Conservation (phyloP, 1,140 invertebrate genomes). For the Danaus plexippus region DNA sequence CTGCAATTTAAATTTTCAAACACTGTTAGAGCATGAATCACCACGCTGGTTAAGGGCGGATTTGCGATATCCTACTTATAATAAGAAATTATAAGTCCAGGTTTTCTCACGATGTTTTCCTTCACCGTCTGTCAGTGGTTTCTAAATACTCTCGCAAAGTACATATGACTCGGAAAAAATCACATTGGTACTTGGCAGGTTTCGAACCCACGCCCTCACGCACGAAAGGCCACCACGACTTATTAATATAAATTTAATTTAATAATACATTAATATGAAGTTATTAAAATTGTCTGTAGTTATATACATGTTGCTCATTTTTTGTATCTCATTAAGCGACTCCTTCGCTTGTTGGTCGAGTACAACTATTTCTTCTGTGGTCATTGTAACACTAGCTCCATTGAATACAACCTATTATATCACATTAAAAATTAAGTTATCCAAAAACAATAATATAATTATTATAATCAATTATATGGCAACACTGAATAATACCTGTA, state of each 20-base stretch:
- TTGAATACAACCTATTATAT: conserved; percentile 74
- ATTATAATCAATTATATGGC: no score
- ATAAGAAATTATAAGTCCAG: neutral
- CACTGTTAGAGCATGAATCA: no score
- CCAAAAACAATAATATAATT: no score
- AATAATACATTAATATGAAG: conserved; percentile 2
- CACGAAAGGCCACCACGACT: neutral
- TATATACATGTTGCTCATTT: conserved; percentile 85
- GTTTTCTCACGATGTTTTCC: neutral
- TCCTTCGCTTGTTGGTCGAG: conserved; percentile 80
- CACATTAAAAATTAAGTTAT: no score
- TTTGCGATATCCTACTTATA: no score
- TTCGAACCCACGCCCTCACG: no score
- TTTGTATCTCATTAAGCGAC: conserved; percentile 82
- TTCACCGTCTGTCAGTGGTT: neutral
- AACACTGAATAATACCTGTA: conserved; percentile 69
- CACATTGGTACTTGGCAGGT: no score
- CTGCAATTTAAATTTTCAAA: conserved; percentile 55
- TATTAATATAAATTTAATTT: neutral
- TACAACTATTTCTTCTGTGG: conserved; percentile 82
- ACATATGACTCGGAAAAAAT: no score
- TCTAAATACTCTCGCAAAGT: no score
- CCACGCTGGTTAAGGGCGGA: no score
- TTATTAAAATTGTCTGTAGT: conserved; percentile 2
- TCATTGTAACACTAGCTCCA: conserved; percentile 79